Percentiles rank a stretch among this genome's conserved stretches.
Evolutionary conservation across 2,888 invertebrate species (phyloP).

Genomic region (Dorcus hopei): DNA sequence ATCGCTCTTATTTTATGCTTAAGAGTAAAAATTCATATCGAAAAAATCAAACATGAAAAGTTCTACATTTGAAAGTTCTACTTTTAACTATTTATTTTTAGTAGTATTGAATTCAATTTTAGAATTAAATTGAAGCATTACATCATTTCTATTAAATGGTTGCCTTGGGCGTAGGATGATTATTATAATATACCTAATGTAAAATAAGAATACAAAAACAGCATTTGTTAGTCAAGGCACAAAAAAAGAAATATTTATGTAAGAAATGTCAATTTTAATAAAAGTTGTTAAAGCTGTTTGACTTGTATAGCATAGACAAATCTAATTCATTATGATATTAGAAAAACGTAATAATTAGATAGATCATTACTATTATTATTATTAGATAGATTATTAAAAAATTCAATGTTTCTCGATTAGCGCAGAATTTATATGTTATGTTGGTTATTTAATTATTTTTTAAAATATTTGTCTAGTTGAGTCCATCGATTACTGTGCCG

Average conservation of each 20-base stretch:
- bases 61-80: not conserved
- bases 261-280: slow-evolving; percentile 45
- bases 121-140: not conserved
- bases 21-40: too few species aligned
- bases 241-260: slow-evolving; percentile 39
- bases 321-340: not conserved
- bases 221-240: slow-evolving; percentile 33
- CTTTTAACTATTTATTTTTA: not conserved
- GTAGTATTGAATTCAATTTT: not conserved
- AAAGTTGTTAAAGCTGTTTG: slow-evolving; percentile 17
- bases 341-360: not conserved
- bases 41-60: too few species aligned
- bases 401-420: not conserved
- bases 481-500: not conserved
- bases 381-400: not conserved
- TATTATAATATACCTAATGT: slow-evolving; percentile 4
- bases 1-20: too few species aligned
- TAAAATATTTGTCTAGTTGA: not conserved
- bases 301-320: not conserved
- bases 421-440: not conserved
- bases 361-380: not conserved
- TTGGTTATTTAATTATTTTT: not conserved
- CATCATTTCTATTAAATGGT: not conserved
- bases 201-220: slow-evolving; percentile 11
- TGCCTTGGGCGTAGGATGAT: not conserved